Conservation (phyloP, 2,797 vertebrate genomes). For the Acanthiza pusilla region DNA sequence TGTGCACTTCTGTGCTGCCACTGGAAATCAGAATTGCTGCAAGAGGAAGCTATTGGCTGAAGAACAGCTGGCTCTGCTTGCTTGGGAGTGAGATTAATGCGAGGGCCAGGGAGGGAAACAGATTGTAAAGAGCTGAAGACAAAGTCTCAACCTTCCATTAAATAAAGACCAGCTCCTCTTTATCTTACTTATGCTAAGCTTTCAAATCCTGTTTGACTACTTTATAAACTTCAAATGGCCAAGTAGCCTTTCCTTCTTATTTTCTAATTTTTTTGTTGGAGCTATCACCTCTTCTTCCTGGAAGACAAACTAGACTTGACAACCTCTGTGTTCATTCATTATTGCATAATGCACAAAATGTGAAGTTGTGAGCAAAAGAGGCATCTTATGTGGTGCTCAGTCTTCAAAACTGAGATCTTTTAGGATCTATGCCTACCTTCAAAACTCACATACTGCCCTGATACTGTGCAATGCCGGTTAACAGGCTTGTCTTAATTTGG, state of each 20-base stretch:
- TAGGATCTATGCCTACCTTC: rapidly evolving
- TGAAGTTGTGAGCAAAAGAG: not conserved
- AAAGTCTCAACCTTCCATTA: not conserved
- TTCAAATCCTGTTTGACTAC: not conserved
- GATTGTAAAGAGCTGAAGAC: not conserved
- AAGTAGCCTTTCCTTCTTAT: not conserved
- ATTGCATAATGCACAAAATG: not conserved
- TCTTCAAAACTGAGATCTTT: not conserved
- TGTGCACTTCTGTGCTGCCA: not conserved
- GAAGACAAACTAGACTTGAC: not conserved
- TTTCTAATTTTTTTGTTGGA: not conserved
- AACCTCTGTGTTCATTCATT: not conserved
- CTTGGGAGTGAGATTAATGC: not conserved
- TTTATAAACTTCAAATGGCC: not conserved
- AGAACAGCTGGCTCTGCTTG: not conserved
- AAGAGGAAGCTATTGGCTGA: not conserved
- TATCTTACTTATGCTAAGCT: not conserved
- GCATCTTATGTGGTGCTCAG: not conserved
- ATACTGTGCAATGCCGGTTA: rapidly evolving
- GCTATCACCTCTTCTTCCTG: not conserved
- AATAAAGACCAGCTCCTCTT: not conserved
- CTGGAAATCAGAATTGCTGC: not conserved
- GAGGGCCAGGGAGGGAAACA: not conserved
- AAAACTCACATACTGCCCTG: not conserved
- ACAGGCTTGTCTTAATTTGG: not conserved